phyloP scores from a whole-genome alignment of 2,797 vertebrate genomes.

The Balearica regulorum region DNA sequence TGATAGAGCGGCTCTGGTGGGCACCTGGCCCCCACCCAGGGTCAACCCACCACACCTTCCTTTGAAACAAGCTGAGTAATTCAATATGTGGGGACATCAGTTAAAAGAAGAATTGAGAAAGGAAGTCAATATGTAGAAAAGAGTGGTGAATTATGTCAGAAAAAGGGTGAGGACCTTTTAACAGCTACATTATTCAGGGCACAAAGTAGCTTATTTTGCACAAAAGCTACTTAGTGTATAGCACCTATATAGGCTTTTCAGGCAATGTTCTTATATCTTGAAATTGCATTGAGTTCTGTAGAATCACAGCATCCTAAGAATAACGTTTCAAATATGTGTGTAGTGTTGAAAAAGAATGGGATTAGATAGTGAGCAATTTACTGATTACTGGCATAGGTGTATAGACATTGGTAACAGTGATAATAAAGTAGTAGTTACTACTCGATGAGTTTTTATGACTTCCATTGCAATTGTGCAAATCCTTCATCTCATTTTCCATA shows the following conservation, averaged over 20 bases:
- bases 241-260: not conserved
- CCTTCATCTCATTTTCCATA: not conserved
- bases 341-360: not conserved
- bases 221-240: not conserved
- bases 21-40: no score
- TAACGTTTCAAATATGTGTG: not conserved
- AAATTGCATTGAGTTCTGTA: not conserved
- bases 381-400: not conserved
- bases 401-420: not conserved
- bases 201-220: not conserved
- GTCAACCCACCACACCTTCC: no score
- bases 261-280: not conserved
- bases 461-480: not conserved
- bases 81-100: rapidly evolving
- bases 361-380: not conserved
- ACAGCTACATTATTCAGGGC: not conserved
- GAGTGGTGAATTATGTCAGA: not conserved
- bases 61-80: not conserved
- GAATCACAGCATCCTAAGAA: not conserved
- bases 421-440: not conserved
- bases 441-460: not conserved
- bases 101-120: not conserved
- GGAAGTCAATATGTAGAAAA: not conserved
- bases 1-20: no score
- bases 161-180: not conserved